Base-by-base conservation (phyloP, 2,888 invertebrate genomes). In the Volucella inanis region DNA sequence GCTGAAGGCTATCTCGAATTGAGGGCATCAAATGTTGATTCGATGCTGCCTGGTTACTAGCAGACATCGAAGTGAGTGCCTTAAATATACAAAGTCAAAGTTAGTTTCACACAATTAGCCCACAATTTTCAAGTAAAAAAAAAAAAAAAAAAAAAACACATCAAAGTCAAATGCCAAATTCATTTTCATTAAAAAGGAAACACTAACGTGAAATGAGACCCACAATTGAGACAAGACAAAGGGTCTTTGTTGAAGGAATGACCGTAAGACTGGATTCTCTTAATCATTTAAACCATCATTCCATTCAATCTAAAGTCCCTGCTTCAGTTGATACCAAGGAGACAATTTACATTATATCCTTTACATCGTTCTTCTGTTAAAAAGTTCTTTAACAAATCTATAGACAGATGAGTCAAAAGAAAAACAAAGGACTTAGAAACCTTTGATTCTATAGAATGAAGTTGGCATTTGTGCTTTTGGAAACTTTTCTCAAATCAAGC, bases 21-120 rank as follows among this genome's bases (percentile, higher is more conserved):
- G 95, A 95, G 47, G 95, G 95, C 92, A 95, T 91, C 4, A 95
- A 91, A 45, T 94, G 94, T 54, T 94, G 94, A 4, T 93, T 91
- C 45, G 93, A 92, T 54, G 92, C 91, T 65, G 94, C 94, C 47
- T 95, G 94, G 87, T 93, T 94, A 82, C 92, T 93, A 14, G 91
- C 89, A 65, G 96, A 95, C 94, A 98, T 94, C 9, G 92, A 92
- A 79, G 90, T 92, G 39, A 92, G 88, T n/a, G 92, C 92, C 92
- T 92, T 85, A n/a, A 85, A 74, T 57, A 43, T 49, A 61, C 39
- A 71, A 1, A 43, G 1, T 11, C 43, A 3, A 11, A 11, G 14
- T 71, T 61, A 71, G 31, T 31, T 31, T 31, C n/a, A n/a, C n/a
- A 31, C 31, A 31, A 6, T 0, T 6, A 6, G 31, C 6, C 31